phyloP scores from a whole-genome alignment of 2,797 vertebrate species.

The Rhabdomys pumilio region DNA sequence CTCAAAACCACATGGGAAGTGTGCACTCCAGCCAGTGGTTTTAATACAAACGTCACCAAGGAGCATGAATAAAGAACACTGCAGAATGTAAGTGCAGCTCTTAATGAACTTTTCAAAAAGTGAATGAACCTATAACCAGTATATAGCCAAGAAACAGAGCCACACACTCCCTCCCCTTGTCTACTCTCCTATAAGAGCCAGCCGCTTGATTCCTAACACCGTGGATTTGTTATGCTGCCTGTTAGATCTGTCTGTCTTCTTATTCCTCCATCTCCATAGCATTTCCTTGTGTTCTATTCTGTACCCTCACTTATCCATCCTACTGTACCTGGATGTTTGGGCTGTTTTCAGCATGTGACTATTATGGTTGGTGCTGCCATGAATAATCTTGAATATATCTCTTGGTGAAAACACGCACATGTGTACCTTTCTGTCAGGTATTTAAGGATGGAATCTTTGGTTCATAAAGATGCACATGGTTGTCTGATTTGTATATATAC shows the following conservation, averaged over 20 bases:
- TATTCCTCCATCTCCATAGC: background rate
- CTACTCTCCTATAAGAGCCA: background rate
- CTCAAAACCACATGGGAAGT: background rate
- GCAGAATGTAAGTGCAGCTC: background rate
- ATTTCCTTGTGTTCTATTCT: background rate
- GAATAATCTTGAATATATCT: background rate
- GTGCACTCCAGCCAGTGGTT: background rate
- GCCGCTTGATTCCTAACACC: background rate
- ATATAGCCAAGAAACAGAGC: background rate
- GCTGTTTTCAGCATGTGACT: background rate
- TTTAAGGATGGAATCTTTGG: background rate
- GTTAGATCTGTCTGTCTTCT: background rate
- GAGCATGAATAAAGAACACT: background rate
- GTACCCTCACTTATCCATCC: background rate
- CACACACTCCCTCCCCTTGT: no score
- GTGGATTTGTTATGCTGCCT: background rate
- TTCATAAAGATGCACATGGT: background rate
- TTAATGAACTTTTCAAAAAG: background rate
- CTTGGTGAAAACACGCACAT: background rate
- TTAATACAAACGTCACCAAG: background rate
- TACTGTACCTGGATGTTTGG: background rate
- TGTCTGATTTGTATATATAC: background rate
- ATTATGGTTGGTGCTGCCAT: background rate
- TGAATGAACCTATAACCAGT: background rate
- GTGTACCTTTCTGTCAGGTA: background rate